Evolutionary conservation across 2,113 vertebrate genomes (phyloP), one percentile per base, ranked within the genome.

Genomic region (Podarcis cretensis): DNA sequence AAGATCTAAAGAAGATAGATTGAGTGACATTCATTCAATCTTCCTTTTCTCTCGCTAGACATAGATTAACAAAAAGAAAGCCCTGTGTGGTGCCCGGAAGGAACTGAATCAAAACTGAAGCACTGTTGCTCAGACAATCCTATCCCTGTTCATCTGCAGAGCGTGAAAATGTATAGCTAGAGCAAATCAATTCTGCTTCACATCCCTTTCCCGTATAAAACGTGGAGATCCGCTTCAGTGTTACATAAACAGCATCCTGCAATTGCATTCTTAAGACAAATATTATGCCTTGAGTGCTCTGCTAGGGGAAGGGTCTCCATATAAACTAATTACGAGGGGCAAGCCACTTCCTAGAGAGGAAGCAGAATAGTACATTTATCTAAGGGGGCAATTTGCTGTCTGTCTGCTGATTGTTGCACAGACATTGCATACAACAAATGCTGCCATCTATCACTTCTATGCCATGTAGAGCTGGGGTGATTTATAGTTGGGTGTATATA

Each of bases 221-320:
- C 10, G 37, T 66, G n/a, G 78, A 90, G 80, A 87, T 87, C 40
- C 37, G 76, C 80, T 84, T 81, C 77, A 48, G 57, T 54, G 35
- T 87, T 68, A 32, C 20, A 54, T 54, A 87, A 87, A 84, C 69
- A 48, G n/a, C 9, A n/a, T 7, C 54, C 48, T 54, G 87, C 81
- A 87, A 85, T 87, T 84, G 25, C 37, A 87, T 80, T 37, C 69
- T 84, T n/a, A 87, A 84, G 18, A 48, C 76, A 90, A 84, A 90
- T 84, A 90, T 87, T 90, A 90, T 84, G 75, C 14, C 76, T 66
- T 87, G 23, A 81, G 35, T 37, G 75, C 69, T 80, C 76, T 74
- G 32, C 74, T 77, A 63, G 40, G 65, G 68, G 78, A 85, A 85
- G 13, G 21, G 14, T 81, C 71, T 65, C 18, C 25, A 30, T 87